Conservation (phyloP, 2,888 invertebrate genomes). For the Stomorhina lunata region DNA sequence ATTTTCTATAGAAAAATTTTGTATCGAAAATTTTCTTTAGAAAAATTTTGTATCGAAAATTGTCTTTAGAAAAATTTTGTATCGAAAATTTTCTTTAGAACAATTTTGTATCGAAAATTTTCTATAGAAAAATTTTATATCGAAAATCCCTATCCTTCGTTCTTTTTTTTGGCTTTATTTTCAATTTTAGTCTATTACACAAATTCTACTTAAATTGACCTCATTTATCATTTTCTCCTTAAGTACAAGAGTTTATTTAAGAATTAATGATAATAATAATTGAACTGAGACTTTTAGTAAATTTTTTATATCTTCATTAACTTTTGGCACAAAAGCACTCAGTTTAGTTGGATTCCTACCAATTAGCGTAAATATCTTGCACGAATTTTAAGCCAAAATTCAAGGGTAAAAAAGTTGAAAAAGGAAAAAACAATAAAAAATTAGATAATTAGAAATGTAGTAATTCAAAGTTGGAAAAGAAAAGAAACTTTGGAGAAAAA, state of each 20-base stretch:
- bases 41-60: no score
- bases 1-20: no score
- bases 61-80: no score
- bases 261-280: conserved; percentile 7
- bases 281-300: not conserved
- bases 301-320: conserved; percentile 19
- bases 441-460: not conserved
- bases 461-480: not conserved
- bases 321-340: not conserved
- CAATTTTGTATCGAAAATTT: no score
- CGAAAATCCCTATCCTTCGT: no score
- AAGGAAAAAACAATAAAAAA: not conserved
- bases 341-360: not conserved
- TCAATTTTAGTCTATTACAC: no score
- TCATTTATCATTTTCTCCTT: not conserved
- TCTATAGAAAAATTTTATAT: no score
- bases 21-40: no score
- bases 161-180: no score
- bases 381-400: not conserved
- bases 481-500: no score
- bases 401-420: not conserved
- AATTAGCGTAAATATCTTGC: conserved; percentile 26
- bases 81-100: no score
- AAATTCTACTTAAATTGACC: no score
- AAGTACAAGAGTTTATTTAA: not conserved